Evolutionary conservation across 2,888 invertebrate genomes (phyloP), one percentile per base, ranked within the genome.

Genomic region (Drosophila austrosaltans): DNA sequence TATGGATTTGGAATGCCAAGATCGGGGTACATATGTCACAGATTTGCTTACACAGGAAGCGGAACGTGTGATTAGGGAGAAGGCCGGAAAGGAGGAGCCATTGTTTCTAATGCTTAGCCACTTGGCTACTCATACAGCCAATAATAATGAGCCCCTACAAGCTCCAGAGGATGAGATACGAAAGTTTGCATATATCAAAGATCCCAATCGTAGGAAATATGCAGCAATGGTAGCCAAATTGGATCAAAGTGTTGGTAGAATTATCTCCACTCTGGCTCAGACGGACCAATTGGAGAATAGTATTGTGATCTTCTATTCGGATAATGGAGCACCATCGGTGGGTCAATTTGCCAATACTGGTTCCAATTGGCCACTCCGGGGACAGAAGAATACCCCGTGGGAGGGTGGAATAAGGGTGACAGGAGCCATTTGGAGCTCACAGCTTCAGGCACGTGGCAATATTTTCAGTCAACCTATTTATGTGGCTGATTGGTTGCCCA

Each of bases 151-250:
- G 10, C 94, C 92, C 0, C 60, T 96, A 44, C 96, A 97, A 92
- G 96, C 96, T 0, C 96, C 96, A 0, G 93, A 94, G 77, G 94
- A 95, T 73, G 95, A 95, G 86, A 93, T 96, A 3, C 93, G 94
- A 0, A 95, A 94, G 87, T 96, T 96, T 87, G 82, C 92, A 0
- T 93, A 96, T 84, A 96, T 97, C 39, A 86, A 93, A 48, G 94
- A 97, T 91, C 93, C 93, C 0, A 94, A 95, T 66, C 92, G 96
- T 62, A 92, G 95, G 82, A 93, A 93, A 44, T 96, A 95, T 92
- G 96, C 90, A 96, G 98, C 96, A 8, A 96, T 98, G 95, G 94
- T 98, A 1, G 95, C 96, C 25, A 95, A 95, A 79, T 92, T 98
- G 82, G 98, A 98, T 90, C 95, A 96, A 69, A 96, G 97, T 44